Base-by-base conservation (phyloP, 2,888 invertebrate species). In the Coenonympha glycerion region DNA sequence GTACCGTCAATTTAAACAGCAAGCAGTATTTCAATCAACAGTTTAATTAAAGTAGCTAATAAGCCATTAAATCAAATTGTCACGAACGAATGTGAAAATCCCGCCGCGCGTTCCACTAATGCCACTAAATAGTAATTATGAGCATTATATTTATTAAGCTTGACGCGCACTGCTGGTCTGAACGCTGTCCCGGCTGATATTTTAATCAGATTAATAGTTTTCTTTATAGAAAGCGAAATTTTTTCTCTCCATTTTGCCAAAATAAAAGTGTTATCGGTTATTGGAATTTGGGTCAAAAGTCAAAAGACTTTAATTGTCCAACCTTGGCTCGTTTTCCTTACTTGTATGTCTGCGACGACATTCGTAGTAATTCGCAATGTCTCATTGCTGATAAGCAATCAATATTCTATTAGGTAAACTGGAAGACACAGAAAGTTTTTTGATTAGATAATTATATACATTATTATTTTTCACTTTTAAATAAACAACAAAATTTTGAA, bases 311-410 rank as follows among this genome's bases (percentile, higher is more conserved):
- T n/a, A n/a, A n/a, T n/a, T n/a, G 13, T 3, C 16, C 3, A 15
- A 16, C 16, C 40, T 26, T 26, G 16, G 40, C 40, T 16, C 40
- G n/a, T 16, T 36, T 36, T 18, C 3, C 21, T 1, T 16, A n/a
- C n/a, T n/a, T n/a, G n/a, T n/a, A n/a, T 36, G 36, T 36, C n/a
- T 34, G 11, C 16, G 24, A 16, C 24, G 5, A 40, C 40, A 2
- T 24, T 16, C 15, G 40, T 16, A 6, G 16, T 28, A 28, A 9
- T n/a, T n/a, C n/a, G n/a, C n/a, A n/a, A n/a, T n/a, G n/a, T n/a
- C n/a, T n/a, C n/a, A n/a, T n/a, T 40, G 3, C 16, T n/a, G 40
- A 40, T 28, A 40, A 40, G 40, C n/a, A 13, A 34, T 18, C 19
- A 34, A 19, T 19, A 34, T 34, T 9, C 16, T 3, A n/a, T n/a